Base-by-base conservation (phyloP, 1,140 invertebrate species). In the Drosophila lacertosa region DNA sequence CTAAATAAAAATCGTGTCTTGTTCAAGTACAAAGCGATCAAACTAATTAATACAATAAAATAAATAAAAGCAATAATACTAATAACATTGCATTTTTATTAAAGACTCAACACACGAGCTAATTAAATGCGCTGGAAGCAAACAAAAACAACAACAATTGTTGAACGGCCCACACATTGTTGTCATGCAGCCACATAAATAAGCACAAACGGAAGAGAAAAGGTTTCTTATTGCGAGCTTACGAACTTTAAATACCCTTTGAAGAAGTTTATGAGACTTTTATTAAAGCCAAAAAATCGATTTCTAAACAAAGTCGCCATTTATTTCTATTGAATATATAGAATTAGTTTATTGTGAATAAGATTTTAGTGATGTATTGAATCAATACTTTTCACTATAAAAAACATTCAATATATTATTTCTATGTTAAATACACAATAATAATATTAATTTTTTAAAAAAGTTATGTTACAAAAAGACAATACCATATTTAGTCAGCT, bases 31-130 rank as follows among this genome's bases (percentile, higher is more conserved):
- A 62, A 67, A 68, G 44, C 78, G 26, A 55, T 64, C 62, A 48
- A 80, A 62, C 77, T 83, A 80, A 83, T 82, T 80, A 72, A 77
- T 76, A 79, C 32, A 42, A 64, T 51, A 50, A 35, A 55, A 53
- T 62, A 47, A 47, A 33, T 15, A 45, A 48, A 80, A 63, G 58
- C 53, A 48, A 42, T 53, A 58, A 22, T 48, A 58, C 45, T 48
- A 66, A 50, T 39, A 50, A 24, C 33, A 47, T 20, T 57, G 51
- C 39, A 55, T 29, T 48, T 35, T 24, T n/a, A n/a, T 54, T 44
- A 11, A n/a, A 57, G 51, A 40, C 4, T n/a, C 45, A 76, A 68
- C 45, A 71, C 82, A 84, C 69, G 48, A 84, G 71, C 71, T 83
- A 79, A 83, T 83, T 83, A 48, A 67, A 51, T 32, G 26, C 58